A percentile compares a stretch with the other conserved stretches of the same genome.
phyloP scores from a whole-genome alignment of 2,113 vertebrate genomes.

The Sminthopsis crassicaudata region DNA sequence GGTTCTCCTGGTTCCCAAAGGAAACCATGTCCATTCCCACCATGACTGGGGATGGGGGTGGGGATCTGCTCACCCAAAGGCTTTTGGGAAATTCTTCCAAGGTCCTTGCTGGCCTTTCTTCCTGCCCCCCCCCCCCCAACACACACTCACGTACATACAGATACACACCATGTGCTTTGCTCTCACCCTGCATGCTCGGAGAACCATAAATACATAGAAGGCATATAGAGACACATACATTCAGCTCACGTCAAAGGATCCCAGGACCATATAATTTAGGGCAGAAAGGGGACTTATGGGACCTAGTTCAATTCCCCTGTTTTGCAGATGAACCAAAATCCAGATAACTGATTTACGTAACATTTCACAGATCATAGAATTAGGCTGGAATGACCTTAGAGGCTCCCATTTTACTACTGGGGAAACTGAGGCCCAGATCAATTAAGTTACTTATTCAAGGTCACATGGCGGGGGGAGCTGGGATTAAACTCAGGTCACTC shows the following conservation, averaged over 20 bases:
- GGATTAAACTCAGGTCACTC: neutral
- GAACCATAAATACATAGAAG: neutral
- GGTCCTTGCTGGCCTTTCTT: neutral
- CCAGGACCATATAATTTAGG: neutral
- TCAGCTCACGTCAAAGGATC: neutral
- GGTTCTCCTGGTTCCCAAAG: conserved; percentile 38
- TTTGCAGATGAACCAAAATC: neutral
- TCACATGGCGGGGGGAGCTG: neutral
- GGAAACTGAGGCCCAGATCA: neutral
- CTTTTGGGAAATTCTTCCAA: neutral
- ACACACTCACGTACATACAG: neutral
- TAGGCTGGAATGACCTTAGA: neutral
- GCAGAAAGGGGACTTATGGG: neutral
- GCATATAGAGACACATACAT: neutral
- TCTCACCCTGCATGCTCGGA: neutral
- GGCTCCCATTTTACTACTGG: neutral
- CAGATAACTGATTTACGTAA: neutral
- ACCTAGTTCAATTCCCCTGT: neutral
- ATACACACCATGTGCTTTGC: neutral
- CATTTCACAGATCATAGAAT: neutral
- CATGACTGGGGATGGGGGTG: neutral
- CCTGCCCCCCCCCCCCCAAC: neutral
- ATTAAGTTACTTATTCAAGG: neutral
- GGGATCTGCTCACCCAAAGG: neutral
- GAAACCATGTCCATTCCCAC: conserved; percentile 14